phyloP scores from a whole-genome alignment of 30 jellyfish, hydroid and myxozoan species.

The Aurelia sp. region DNA sequence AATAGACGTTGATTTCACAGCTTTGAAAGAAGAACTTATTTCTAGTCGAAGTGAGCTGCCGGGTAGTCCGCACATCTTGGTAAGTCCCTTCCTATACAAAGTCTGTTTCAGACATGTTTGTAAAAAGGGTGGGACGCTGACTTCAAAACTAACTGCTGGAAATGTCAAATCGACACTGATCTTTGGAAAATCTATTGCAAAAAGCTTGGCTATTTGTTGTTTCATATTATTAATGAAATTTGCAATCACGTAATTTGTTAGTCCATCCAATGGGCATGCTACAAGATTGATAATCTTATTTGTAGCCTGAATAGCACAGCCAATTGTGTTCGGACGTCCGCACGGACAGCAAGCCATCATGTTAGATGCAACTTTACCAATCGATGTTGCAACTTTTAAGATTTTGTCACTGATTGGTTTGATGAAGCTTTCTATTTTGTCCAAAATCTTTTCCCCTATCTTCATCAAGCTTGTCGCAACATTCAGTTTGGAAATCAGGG shows the following conservation, averaged over 20 bases:
- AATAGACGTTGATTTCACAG: neutral
- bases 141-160: neutral
- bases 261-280: slow-evolving; percentile 23
- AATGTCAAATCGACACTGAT: slow-evolving; percentile 1
- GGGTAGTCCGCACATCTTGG: neutral
- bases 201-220: neutral
- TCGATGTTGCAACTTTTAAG: neutral
- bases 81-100: too few relatives aligned
- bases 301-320: slow-evolving; percentile 11
- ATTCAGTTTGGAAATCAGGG: neutral
- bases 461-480: neutral
- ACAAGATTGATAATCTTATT: neutral
- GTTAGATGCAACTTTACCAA: slow-evolving; percentile 2
- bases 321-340: slow-evolving; percentile 18
- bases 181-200: neutral
- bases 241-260: neutral
- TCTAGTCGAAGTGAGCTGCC: neutral
- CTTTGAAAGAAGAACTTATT: neutral
- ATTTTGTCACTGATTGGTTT: slow-evolving; percentile 1
- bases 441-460: neutral
- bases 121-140: slow-evolving; percentile 3
- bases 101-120: neutral
- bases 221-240: neutral
- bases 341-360: slow-evolving; percentile 26
- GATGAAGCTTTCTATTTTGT: neutral